Conservation (phyloP, 2,888 invertebrate species). For the Archips xylosteana region DNA sequence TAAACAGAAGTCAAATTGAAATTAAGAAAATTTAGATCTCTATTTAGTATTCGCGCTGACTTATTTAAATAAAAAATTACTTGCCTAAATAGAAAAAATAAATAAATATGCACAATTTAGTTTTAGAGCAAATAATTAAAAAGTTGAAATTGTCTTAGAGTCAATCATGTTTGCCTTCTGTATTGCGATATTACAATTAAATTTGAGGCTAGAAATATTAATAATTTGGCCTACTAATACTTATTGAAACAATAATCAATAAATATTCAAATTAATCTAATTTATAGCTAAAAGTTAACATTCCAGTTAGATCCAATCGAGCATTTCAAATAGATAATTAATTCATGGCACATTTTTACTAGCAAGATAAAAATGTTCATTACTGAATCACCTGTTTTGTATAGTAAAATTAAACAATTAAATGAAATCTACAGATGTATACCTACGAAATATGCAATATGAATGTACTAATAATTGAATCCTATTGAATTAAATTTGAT, state of each 20-base stretch:
- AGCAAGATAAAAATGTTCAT: neutral
- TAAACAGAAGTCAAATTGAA: neutral
- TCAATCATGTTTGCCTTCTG: neutral
- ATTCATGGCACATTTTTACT: neutral
- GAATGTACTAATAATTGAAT: neutral
- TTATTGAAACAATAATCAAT: conserved; percentile 3
- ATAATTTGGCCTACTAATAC: conserved; percentile 3
- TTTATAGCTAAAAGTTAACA: conserved; percentile 21
- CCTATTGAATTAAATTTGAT: neutral
- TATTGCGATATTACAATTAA: too few species aligned
- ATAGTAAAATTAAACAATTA: neutral
- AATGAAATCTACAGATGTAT: neutral
- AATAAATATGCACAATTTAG: conserved; percentile 35
- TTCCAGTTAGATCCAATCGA: conserved; percentile 12
- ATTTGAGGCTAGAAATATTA: conserved; percentile 12
- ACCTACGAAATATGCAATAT: neutral
- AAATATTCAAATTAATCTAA: conserved; percentile 11
- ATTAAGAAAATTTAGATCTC: conserved; percentile 3
- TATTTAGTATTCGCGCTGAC: neutral
- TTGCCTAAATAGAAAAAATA: too few species aligned
- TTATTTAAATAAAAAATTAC: neutral
- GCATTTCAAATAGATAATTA: neutral
- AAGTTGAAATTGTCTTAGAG: neutral
- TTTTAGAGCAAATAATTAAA: neutral
- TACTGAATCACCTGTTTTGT: too few species aligned